Conservation (phyloP, 37 sponge, comb jelly and placozoan species). For the Cliona cf. orientalis region DNA sequence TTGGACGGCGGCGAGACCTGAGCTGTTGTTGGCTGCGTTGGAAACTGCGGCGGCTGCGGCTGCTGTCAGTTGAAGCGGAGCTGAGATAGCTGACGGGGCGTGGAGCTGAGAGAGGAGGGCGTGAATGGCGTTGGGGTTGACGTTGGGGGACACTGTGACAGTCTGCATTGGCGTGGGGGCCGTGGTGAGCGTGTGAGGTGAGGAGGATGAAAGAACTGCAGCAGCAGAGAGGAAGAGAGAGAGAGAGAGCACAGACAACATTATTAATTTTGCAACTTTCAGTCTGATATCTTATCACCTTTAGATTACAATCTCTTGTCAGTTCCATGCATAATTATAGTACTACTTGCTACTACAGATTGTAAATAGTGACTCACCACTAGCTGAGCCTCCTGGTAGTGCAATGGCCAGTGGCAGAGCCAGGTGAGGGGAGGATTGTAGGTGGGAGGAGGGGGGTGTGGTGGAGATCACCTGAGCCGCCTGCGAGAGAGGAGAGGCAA, state of each 20-base stretch:
- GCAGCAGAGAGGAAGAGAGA: too few relatives aligned
- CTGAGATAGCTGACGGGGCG: not conserved
- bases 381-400: too few relatives aligned
- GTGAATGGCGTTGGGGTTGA: not conserved
- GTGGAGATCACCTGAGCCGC: too few relatives aligned
- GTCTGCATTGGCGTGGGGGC: not conserved
- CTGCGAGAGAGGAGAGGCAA: too few relatives aligned
- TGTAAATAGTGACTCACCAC: too few relatives aligned
- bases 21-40: too few relatives aligned
- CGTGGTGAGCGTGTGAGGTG: not conserved
- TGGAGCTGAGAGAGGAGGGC: slow-evolving; percentile 20
- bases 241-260: too few relatives aligned
- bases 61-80: not conserved
- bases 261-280: too few relatives aligned
- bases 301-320: not conserved
- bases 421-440: not conserved
- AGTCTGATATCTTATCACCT: too few relatives aligned
- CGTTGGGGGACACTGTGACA: not conserved
- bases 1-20: not conserved
- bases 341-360: not conserved
- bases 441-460: not conserved
- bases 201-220: not conserved
- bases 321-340: not conserved
- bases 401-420: slow-evolving; percentile 6
- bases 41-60: too few relatives aligned